Evolutionary conservation across 2,888 invertebrate species (phyloP).

Genomic region (Drosophila phalerata): DNA sequence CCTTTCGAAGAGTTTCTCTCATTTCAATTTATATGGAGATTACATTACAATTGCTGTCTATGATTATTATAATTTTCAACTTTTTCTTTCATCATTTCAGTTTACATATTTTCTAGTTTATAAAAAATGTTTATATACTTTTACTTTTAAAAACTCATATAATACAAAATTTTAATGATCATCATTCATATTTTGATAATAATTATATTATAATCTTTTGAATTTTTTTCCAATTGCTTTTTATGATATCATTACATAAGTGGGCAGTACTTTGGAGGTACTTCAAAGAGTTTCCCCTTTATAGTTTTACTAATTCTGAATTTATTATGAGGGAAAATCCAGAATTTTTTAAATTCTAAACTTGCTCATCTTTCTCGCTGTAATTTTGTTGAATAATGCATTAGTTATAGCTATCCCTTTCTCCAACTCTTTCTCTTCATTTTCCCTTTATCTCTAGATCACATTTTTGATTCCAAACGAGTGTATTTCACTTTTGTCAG

Average conservation of each 20-base stretch:
- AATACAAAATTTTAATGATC: too few relatives aligned
- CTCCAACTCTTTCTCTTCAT: not conserved
- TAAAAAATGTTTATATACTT: too few relatives aligned
- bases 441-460: not conserved
- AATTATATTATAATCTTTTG: constrained; percentile 2
- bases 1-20: not conserved
- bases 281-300: not conserved
- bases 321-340: not conserved
- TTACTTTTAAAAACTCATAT: too few relatives aligned
- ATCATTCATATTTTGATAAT: too few relatives aligned
- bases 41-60: constrained; percentile 6
- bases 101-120: too few relatives aligned
- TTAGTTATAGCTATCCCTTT: constrained; percentile 1
- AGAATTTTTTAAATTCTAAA: not conserved
- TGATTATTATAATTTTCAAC: too few relatives aligned
- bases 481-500: constrained; percentile 39
- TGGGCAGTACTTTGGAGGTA: not conserved
- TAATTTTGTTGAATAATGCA: constrained; percentile 11
- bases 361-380: not conserved
- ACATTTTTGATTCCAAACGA: not conserved
- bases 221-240: constrained; percentile 19
- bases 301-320: not conserved
- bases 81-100: too few relatives aligned
- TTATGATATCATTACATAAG: constrained; percentile 21
- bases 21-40: constrained; percentile 2